A percentile compares a stretch with the other conserved stretches of the same genome.
These are phyloP conservation scores for Actinia tenebrosa DNA, from an alignment of 64 coral and sea anemone species.

Conservation along the genomic window DNA sequence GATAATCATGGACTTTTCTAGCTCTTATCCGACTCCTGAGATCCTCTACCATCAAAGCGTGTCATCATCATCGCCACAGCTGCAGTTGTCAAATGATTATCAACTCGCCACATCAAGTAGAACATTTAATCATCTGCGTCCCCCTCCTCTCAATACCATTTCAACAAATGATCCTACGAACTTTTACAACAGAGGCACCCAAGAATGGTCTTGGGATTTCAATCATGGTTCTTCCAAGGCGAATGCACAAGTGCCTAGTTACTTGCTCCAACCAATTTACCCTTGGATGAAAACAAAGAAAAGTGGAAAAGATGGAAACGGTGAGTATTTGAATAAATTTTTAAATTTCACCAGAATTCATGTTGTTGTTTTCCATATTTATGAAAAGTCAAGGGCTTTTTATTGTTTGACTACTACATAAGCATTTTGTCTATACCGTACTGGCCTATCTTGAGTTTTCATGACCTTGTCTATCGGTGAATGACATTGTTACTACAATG, in stretches of 20 bases:
- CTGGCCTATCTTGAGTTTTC: background rate
- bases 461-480: background rate
- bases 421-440: background rate
- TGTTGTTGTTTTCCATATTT: background rate
- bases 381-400: conserved; percentile 2
- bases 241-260: conserved; percentile 54
- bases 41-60: conserved; percentile 18
- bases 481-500: background rate
- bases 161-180: background rate
- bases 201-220: conserved; percentile 9
- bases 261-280: conserved; percentile 88
- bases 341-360: background rate
- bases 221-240: background rate
- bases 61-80: conserved; percentile 5
- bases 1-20: conserved; percentile 24
- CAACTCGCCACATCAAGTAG: background rate
- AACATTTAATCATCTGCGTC: background rate
- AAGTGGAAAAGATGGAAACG: conserved; percentile 51
- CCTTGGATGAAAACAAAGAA: conserved; percentile 96
- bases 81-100: conserved; percentile 14
- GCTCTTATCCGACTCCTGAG: conserved; percentile 16
- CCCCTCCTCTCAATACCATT: background rate
- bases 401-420: background rate
- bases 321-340: conserved; percentile 31
- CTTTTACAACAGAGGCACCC: background rate